Conservation (phyloP, 2,113 vertebrate genomes). For the Hemibagrus wyckioides region DNA sequence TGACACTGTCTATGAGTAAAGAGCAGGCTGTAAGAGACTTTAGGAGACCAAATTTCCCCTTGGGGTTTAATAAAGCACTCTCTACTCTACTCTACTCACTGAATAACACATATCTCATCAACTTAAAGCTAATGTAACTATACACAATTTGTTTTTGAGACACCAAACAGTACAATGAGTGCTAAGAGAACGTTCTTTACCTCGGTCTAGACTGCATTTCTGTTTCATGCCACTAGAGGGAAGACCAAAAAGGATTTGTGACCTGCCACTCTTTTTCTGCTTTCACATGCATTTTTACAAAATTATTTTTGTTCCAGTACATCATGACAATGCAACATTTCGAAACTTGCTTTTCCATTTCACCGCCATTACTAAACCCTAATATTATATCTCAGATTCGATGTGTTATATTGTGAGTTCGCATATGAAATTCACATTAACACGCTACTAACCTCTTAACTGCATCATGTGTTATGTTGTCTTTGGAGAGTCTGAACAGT, state of each 20-base stretch:
- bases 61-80: too few relatives aligned
- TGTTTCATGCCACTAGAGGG: conserved; percentile 37
- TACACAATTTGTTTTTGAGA: neutral
- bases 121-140: neutral
- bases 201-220: conserved; percentile 4
- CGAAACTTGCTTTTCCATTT: neutral
- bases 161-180: neutral
- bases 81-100: too few relatives aligned
- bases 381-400: neutral
- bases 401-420: neutral
- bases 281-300: neutral
- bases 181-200: neutral
- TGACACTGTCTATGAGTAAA: conserved; percentile 33
- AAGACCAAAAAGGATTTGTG: neutral
- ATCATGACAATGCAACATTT: neutral
- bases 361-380: neutral
- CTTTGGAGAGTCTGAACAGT: neutral
- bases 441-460: neutral
- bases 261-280: neutral
- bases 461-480: neutral
- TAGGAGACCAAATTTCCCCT: too few relatives aligned
- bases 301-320: neutral
- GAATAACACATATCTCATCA: neutral
- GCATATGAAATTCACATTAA: neutral
- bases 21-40: conserved; percentile 30